Percentiles rank a stretch among this genome's conserved stretches.
phyloP scores from a whole-genome alignment of 2,113 vertebrate species.

The Alexandromys fortis region DNA sequence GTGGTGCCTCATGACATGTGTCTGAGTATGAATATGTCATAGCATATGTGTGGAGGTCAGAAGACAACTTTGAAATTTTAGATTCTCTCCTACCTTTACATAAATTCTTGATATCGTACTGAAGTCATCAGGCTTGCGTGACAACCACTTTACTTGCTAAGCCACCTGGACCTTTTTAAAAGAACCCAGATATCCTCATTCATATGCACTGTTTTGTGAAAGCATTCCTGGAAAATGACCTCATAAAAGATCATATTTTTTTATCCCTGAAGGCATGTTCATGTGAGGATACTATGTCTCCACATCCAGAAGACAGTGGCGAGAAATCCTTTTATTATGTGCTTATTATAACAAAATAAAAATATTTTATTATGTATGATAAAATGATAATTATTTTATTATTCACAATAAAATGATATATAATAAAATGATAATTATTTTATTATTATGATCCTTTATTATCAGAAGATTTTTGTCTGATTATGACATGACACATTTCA shows the following conservation, averaged over 20 bases:
- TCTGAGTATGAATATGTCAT: not conserved
- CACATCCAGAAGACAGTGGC: not conserved
- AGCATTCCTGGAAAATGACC: slow-evolving; percentile 30
- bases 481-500: not conserved
- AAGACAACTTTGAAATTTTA: too few relatives aligned
- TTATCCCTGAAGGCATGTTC: not conserved
- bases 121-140: not conserved
- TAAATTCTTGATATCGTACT: not conserved
- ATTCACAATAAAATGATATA: too few relatives aligned
- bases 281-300: not conserved
- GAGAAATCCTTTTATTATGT: not conserved
- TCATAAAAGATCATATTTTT: not conserved
- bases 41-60: not conserved
- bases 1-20: not conserved
- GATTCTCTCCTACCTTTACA: not conserved
- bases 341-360: not conserved
- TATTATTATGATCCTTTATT: not conserved
- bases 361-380: not conserved
- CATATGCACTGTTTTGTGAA: not conserved
- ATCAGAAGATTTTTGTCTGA: slow-evolving; percentile 31
- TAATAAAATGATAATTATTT: not conserved
- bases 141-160: not conserved
- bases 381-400: not conserved
- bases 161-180: not conserved
- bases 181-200: not conserved